Conservation (phyloP, 2,888 invertebrate species). For the Stenchaetothrips biformis region DNA sequence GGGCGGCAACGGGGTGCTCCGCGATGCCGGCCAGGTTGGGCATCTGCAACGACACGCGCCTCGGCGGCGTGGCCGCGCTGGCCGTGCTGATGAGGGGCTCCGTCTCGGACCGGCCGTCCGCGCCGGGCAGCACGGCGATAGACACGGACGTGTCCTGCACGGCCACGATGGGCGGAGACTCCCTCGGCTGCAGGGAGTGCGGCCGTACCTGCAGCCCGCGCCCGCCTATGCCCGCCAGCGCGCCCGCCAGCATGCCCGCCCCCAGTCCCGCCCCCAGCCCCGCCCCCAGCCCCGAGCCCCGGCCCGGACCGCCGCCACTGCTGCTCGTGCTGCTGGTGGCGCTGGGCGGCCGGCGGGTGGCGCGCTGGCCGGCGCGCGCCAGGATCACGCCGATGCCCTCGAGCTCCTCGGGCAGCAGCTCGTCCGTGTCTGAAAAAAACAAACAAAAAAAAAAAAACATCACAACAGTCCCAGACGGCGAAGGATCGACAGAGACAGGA, state of each 20-base stretch:
- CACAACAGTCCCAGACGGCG: too few relatives aligned
- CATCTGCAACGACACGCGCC: slow-evolving; percentile 29
- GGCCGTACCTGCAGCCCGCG: not conserved
- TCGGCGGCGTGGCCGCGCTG: slow-evolving; percentile 50
- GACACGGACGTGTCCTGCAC: not conserved
- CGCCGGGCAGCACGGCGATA: slow-evolving; percentile 3
- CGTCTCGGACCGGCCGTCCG: not conserved
- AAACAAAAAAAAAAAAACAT: too few relatives aligned
- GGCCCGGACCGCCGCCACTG: not conserved
- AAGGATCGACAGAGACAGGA: too few relatives aligned
- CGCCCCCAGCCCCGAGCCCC: not conserved
- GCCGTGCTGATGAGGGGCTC: slow-evolving; percentile 43
- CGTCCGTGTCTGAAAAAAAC: slow-evolving; percentile 33
- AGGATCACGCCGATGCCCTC: slow-evolving; percentile 36
- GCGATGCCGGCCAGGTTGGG: slow-evolving; percentile 30
- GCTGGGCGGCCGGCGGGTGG: slow-evolving; percentile 27
- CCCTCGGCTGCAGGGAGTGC: slow-evolving; percentile 3
- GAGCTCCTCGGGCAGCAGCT: slow-evolving; percentile 34
- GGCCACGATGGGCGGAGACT: not conserved
- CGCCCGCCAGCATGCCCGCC: not conserved
- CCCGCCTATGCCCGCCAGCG: not conserved
- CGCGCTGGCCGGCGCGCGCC: slow-evolving; percentile 33
- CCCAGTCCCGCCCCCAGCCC: not conserved
- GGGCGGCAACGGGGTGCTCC: slow-evolving; percentile 44
- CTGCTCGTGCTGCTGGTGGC: not conserved